A percentile compares a stretch with the other conserved stretches of the same genome.
These are phyloP conservation scores for Diadegma fenestrale DNA, from an alignment of 2,888 invertebrate genomes.

Conservation along the genomic window DNA sequence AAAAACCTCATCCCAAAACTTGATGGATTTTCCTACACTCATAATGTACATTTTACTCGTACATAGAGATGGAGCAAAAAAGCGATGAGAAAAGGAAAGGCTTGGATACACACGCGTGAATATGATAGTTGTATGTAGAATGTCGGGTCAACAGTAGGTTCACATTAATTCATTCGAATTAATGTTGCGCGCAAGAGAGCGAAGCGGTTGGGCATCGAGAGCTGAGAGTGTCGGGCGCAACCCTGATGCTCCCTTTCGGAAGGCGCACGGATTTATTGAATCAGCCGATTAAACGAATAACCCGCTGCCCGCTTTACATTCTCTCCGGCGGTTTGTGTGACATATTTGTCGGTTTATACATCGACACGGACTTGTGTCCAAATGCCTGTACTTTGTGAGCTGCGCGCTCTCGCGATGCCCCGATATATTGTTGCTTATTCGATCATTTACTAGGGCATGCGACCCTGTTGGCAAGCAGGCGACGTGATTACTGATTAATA, in stretches of 20 bases:
- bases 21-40: constrained; percentile 19
- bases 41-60: constrained; percentile 23
- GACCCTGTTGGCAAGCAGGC: constrained; percentile 9
- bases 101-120: neutral
- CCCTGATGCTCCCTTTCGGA: constrained; percentile 72
- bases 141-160: constrained; percentile 78
- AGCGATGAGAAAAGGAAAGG: constrained; percentile 43
- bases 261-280: constrained; percentile 84
- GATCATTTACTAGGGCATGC: constrained; percentile 26
- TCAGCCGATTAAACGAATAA: constrained; percentile 83
- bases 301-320: constrained; percentile 71
- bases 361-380: neutral
- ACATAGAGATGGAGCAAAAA: constrained; percentile 22
- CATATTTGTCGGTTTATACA: constrained; percentile 45
- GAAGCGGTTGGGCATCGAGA: constrained; percentile 72
- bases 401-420: neutral
- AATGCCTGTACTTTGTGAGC: neutral
- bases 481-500: constrained; percentile 50
- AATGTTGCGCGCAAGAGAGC: constrained; percentile 74
- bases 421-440: constrained; percentile 23
- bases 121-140: constrained; percentile 14
- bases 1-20: neutral
- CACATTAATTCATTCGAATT: constrained; percentile 84
- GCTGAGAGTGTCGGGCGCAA: constrained; percentile 76
- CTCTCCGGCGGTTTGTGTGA: constrained; percentile 55